These are phyloP conservation scores for Tachuris rubrigastra DNA, from an alignment of 2,113 vertebrate species.

Conservation along the genomic window DNA sequence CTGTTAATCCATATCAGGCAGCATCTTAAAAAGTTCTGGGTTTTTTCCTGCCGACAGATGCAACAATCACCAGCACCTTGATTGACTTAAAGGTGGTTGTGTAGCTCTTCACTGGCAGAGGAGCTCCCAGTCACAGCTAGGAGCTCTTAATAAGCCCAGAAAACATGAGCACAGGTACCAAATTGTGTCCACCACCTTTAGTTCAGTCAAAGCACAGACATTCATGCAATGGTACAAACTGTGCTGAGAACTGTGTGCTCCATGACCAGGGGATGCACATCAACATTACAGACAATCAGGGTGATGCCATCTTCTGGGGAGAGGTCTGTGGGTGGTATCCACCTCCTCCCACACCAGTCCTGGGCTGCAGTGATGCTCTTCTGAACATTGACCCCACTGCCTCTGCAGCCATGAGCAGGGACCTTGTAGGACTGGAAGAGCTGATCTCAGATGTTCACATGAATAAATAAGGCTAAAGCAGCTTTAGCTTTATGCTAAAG, in stretches of 20 bases:
- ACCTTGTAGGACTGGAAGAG: neutral
- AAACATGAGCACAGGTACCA: neutral
- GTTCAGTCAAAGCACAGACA: neutral
- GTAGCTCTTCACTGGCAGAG: neutral
- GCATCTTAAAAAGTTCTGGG: neutral
- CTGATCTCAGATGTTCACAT: neutral
- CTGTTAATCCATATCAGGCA: neutral
- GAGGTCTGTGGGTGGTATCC: neutral
- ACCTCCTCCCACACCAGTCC: neutral
- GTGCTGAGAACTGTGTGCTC: neutral
- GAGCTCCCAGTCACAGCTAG: neutral
- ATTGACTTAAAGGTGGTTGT: neutral
- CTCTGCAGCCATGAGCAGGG: neutral
- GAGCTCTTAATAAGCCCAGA: neutral
- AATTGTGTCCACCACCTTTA: neutral
- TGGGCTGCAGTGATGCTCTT: neutral
- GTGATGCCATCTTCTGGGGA: neutral
- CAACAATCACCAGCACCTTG: neutral
- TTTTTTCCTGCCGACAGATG: neutral
- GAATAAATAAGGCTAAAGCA: neutral
- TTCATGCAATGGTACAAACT: neutral
- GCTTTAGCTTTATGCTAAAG: neutral
- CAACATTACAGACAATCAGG: rapidly evolving
- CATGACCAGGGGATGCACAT: neutral
- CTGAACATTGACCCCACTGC: too few relatives aligned